phyloP scores from a whole-genome alignment of 2,888 invertebrate genomes.

The Limnephilus lunatus region DNA sequence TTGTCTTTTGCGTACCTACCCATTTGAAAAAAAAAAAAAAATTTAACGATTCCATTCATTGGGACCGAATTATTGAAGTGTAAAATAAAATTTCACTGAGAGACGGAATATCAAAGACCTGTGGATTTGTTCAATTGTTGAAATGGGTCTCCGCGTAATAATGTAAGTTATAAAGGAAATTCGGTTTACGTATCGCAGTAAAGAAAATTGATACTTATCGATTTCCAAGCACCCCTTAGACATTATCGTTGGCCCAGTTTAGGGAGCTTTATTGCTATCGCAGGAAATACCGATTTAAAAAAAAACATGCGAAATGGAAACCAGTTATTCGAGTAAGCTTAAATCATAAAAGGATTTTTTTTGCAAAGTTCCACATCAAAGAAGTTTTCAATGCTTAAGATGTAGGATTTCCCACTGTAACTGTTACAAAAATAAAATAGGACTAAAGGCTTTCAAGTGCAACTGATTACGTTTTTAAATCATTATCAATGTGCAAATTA shows the following conservation, averaged over 20 bases:
- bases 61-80: background rate
- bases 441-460: background rate
- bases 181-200: background rate
- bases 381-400: background rate
- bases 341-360: background rate
- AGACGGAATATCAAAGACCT: background rate
- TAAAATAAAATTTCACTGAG: background rate
- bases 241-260: background rate
- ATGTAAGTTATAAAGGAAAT: conserved; percentile 1
- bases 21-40: background rate
- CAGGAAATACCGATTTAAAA: background rate
- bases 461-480: too few relatives aligned
- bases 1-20: background rate
- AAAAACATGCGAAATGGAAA: background rate
- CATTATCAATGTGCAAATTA: too few relatives aligned
- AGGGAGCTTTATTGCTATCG: background rate
- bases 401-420: background rate
- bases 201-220: background rate
- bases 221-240: background rate
- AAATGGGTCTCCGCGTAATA: background rate
- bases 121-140: background rate
- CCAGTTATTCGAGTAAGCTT: background rate
- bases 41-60: background rate
- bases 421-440: background rate
- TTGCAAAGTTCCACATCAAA: background rate